A percentile compares a stretch with the other conserved stretches of the same genome.
phyloP scores from a whole-genome alignment of 2,113 vertebrate genomes.

The Serinus canaria region DNA sequence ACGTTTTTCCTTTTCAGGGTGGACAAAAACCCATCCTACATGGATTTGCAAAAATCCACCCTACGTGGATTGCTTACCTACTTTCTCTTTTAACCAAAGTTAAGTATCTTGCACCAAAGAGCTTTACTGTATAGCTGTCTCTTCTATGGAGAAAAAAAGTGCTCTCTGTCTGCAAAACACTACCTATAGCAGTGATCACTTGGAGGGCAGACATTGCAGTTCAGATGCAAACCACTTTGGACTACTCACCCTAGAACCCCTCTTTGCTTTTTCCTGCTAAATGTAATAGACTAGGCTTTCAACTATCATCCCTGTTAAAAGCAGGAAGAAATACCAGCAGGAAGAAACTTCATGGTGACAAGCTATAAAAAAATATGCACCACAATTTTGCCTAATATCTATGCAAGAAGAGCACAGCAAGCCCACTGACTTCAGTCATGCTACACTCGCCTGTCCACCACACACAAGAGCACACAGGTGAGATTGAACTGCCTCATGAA shows the following conservation, averaged over 20 bases:
- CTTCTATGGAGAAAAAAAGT: neutral
- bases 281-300: neutral
- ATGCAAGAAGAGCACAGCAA: neutral
- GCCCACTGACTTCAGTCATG: neutral
- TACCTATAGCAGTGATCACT: neutral
- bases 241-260: neutral
- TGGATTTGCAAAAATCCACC: neutral
- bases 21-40: neutral
- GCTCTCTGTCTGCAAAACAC: neutral
- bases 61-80: neutral
- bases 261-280: neutral
- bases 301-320: constrained; percentile 4
- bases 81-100: neutral
- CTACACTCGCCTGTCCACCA: neutral
- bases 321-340: constrained; percentile 29
- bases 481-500: neutral
- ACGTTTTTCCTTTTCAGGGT: neutral
- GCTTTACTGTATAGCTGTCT: neutral
- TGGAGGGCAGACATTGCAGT: neutral
- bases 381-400: neutral
- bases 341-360: neutral
- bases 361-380: neutral
- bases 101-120: neutral
- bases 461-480: neutral
- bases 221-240: neutral